phyloP scores from a whole-genome alignment of 2,797 vertebrate species.

The Mycteria americana region DNA sequence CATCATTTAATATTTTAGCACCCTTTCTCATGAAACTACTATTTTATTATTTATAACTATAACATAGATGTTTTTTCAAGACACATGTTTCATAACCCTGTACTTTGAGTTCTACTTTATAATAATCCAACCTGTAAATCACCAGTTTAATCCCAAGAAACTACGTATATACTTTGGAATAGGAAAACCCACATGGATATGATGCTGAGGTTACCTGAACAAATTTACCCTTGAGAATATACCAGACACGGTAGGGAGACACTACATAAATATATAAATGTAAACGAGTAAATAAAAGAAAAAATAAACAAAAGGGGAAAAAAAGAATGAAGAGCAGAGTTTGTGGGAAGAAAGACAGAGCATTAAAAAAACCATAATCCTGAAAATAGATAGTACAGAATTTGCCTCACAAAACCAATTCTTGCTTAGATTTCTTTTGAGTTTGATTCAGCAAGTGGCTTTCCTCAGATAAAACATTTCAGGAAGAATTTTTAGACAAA shows the following conservation, averaged over 20 bases:
- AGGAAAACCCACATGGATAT: neutral
- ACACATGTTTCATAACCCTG: neutral
- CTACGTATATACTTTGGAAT: neutral
- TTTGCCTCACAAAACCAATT: neutral
- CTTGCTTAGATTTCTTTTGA: neutral
- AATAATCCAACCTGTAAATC: neutral
- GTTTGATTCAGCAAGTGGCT: neutral
- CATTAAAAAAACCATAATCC: neutral
- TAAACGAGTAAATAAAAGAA: neutral
- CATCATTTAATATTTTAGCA: conserved; percentile 57
- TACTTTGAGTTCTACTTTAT: neutral
- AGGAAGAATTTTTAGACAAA: neutral
- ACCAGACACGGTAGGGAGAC: neutral
- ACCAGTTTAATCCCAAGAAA: neutral
- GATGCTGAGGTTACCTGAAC: neutral
- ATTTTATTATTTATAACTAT: conserved; percentile 44
- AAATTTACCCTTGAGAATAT: neutral
- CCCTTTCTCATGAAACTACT: neutral
- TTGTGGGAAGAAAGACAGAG: neutral
- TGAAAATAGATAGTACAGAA: neutral
- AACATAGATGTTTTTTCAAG: conserved; percentile 30
- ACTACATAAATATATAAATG: neutral
- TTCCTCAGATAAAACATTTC: neutral
- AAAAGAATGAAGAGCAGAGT: neutral
- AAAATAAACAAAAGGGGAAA: neutral